Percentiles rank a stretch among this genome's conserved stretches.
Conservation (phyloP, 2,797 vertebrate species). For the Lepilemur ruficaudatus region DNA sequence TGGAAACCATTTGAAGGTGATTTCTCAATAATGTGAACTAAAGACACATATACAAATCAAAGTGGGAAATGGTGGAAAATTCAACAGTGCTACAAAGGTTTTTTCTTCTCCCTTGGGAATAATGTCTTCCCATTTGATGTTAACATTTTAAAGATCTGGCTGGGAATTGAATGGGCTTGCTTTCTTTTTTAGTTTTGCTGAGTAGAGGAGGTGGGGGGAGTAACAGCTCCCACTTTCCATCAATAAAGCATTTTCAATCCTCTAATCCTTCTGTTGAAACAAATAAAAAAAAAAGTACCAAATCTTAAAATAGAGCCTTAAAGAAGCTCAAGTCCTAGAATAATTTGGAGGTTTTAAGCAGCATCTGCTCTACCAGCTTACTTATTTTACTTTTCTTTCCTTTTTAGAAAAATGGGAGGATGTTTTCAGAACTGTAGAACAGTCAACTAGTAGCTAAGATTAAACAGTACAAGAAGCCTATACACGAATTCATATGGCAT, state of each 20-base stretch:
- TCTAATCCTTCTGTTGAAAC: conserved; percentile 57
- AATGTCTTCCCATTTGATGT: neutral
- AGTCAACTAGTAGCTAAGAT: neutral
- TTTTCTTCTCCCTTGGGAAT: neutral
- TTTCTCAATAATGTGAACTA: neutral
- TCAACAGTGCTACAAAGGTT: neutral
- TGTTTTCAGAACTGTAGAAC: neutral
- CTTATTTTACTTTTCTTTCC: conserved; percentile 32
- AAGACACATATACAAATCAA: neutral
- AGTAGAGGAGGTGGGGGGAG: conserved; percentile 52
- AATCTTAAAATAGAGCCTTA: conserved; percentile 67
- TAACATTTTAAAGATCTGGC: neutral
- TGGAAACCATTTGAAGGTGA: neutral
- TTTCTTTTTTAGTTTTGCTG: conserved; percentile 28
- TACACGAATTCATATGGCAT: neutral
- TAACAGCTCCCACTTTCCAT: conserved; percentile 55
- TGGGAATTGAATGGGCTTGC: conserved; percentile 30
- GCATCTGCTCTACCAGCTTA: conserved; percentile 59
- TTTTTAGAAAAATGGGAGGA: conserved; percentile 41
- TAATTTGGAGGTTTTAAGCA: conserved; percentile 55
- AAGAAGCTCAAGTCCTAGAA: conserved; percentile 46
- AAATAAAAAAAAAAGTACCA: conserved; percentile 42
- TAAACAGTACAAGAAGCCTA: neutral
- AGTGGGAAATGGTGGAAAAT: neutral
- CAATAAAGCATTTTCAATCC: conserved; percentile 60